Evolutionary conservation across 2,888 invertebrate genomes (phyloP), one percentile per base, ranked within the genome.

Genomic region (Siphlonurus alternatus): DNA sequence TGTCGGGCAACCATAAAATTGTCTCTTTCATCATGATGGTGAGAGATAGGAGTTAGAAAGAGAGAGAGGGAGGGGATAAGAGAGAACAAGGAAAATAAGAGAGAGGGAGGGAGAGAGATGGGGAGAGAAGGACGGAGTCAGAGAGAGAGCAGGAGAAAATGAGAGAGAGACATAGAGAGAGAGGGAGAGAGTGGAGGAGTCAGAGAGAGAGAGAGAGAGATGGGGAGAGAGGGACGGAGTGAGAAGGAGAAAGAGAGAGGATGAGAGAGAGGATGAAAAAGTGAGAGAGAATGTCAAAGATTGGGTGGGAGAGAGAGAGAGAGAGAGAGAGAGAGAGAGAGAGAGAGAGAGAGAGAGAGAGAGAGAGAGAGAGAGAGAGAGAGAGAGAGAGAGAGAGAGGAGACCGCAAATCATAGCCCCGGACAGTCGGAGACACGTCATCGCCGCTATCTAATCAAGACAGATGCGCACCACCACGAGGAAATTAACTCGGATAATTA

Each of bases 341-440:
- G 59, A 56, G 59, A 22, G 59, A 56, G 59, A 22, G 59, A 56
- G 59, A 56, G 59, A 22, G 53, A 15, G 53, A n/a, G n/a, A n/a
- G 5, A 10, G 38, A 38, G 38, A 38, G 38, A 38, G 38, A 38
- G 38, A 38, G 38, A 38, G 38, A 38, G 38, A 38, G 38, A 38
- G 38, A 38, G 38, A 38, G 38, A 38, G 38, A 38, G 38, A 38
- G 38, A 38, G 38, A 38, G 38, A 38, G 38, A 38, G 38, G 15
- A 38, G 15, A 10, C 38, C 38, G 15, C 7, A 15, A 5, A 5
- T 10, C 38, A 38, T 38, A 38, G 7, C 7, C 38, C 38, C 5
- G 15, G 38, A 15, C 38, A 38, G 38, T 38, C 5, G 38, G 5
- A 38, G 38, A 10, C 38, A 10, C 15, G 38, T 38, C 38, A 38